phyloP scores from a whole-genome alignment of 2,888 invertebrate species.

The Drosophila formosana region DNA sequence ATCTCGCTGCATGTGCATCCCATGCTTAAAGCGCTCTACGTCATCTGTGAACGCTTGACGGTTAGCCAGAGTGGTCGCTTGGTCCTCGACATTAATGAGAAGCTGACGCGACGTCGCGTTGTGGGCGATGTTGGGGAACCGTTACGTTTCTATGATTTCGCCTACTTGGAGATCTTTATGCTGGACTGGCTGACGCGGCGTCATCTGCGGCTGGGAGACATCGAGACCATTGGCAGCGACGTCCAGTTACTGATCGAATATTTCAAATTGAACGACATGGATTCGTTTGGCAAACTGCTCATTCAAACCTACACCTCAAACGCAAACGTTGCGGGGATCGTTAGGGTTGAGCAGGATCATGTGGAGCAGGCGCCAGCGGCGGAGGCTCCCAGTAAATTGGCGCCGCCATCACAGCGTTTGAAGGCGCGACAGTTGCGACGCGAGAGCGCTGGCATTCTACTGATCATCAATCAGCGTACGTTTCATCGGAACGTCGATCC shows the following conservation, averaged over 20 bases:
- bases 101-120: constrained; percentile 15
- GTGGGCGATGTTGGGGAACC: constrained; percentile 42
- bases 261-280: constrained; percentile 78
- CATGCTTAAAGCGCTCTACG: constrained; percentile 85
- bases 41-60: constrained; percentile 85
- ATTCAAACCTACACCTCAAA: constrained; percentile 65
- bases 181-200: constrained; percentile 81
- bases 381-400: too few relatives aligned
- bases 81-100: constrained; percentile 66
- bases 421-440: constrained; percentile 56
- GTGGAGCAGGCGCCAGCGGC: not conserved
- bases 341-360: constrained; percentile 5
- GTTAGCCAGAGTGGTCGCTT: constrained; percentile 72
- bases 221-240: constrained; percentile 65
- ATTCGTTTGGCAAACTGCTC: constrained; percentile 66
- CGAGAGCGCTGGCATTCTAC: constrained; percentile 75
- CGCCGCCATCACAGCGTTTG: not conserved
- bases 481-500: constrained; percentile 73
- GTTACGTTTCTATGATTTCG: constrained; percentile 76
- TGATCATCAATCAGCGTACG: constrained; percentile 83
- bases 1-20: constrained; percentile 84
- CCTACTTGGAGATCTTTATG: constrained; percentile 81
- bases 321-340: constrained; percentile 1
- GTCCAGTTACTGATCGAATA: constrained; percentile 75
- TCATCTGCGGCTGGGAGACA: constrained; percentile 70